Evolutionary conservation across 2,113 vertebrate genomes (phyloP).

Genomic region (Dasypus novemcinctus): DNA sequence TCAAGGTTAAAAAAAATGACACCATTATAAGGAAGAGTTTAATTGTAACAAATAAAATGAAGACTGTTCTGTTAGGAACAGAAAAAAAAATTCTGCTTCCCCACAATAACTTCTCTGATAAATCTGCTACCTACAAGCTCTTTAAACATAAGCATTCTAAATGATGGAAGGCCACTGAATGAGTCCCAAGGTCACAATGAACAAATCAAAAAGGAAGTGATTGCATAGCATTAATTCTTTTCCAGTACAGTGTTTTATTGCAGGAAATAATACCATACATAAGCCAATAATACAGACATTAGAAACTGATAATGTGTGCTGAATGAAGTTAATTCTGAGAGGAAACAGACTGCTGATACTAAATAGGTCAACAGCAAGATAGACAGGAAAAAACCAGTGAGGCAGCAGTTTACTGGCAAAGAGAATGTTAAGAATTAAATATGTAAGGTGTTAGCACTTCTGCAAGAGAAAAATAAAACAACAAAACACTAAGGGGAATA

Average conservation of each 20-base stretch:
- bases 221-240: background rate
- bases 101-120: background rate
- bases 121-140: background rate
- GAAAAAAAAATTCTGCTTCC: background rate
- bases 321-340: background rate
- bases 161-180: background rate
- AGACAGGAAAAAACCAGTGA: accelerated
- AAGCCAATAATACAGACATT: accelerated
- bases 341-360: background rate
- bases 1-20: background rate
- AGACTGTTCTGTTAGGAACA: background rate
- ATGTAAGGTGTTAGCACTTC: background rate
- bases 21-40: no score
- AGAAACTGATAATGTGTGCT: accelerated
- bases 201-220: no score
- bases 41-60: background rate
- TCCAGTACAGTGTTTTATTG: background rate
- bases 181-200: background rate
- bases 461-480: background rate
- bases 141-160: background rate
- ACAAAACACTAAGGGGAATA: accelerated
- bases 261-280: background rate
- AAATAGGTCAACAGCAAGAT: background rate
- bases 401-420: background rate
- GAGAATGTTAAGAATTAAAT: accelerated